Percentiles rank a stretch among this genome's conserved stretches.
phyloP scores from a whole-genome alignment of 2,888 invertebrate genomes.

The Drosophila hamatofila region DNA sequence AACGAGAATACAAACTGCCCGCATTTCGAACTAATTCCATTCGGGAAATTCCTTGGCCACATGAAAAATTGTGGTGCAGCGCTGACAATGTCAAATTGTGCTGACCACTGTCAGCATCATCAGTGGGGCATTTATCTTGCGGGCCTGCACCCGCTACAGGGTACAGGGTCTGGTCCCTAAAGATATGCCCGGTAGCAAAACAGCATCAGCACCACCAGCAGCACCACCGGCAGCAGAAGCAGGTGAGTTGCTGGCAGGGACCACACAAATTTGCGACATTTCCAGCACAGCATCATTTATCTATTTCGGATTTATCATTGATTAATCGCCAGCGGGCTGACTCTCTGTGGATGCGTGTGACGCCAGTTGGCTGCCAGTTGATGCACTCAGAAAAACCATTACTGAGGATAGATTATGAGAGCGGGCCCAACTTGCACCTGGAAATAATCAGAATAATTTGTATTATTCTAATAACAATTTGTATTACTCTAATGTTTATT shows the following conservation, averaged over 20 bases:
- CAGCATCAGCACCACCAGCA: conserved; percentile 8
- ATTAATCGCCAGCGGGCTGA: conserved; percentile 74
- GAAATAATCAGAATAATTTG: no score
- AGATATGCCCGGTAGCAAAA: conserved; percentile 12
- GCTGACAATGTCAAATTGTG: conserved; percentile 69
- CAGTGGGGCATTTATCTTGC: conserved; percentile 77
- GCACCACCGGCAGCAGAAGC: conserved; percentile 36
- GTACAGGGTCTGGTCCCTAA: conserved; percentile 11
- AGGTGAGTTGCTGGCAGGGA: conserved; percentile 68
- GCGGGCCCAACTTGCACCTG: background rate
- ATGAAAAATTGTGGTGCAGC: conserved; percentile 57
- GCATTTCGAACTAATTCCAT: conserved; percentile 47
- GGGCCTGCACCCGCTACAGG: conserved; percentile 63
- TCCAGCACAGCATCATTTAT: conserved; percentile 73
- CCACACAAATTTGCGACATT: conserved; percentile 76
- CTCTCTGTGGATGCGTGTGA: conserved; percentile 55
- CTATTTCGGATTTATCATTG: conserved; percentile 82
- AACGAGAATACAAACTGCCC: conserved; percentile 6
- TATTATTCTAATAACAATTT: no score
- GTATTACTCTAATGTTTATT: no score
- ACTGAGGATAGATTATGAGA: background rate
- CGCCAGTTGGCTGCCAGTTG: conserved; percentile 48
- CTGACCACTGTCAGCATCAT: conserved; percentile 76
- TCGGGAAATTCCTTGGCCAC: conserved; percentile 43
- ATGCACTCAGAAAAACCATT: conserved; percentile 29